Evolutionary conservation across 2,113 vertebrate genomes (phyloP), one percentile per base, ranked within the genome.

Genomic region (Apus apus): DNA sequence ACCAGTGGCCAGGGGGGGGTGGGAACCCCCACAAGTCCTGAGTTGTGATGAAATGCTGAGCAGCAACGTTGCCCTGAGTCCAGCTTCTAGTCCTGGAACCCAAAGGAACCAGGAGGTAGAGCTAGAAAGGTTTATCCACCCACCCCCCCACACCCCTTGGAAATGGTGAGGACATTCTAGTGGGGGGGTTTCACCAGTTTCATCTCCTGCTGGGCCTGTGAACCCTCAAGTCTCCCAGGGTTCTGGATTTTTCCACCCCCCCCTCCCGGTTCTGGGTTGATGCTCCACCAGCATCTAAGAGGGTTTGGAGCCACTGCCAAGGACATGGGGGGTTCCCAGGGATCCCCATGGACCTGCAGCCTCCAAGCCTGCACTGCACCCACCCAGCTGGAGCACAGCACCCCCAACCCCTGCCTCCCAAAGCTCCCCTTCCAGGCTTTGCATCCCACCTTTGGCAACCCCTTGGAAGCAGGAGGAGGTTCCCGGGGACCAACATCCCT

Each of bases 391-490:
- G 51, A 29, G 13, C 2, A 13, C 40, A 58, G 25, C 54, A 32
- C 21, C 6, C 0, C 6, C 0, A 9, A n/a, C n/a, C n/a, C n/a
- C n/a, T n/a, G 45, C 72, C 32, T 71, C 45, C 45, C 11, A 2
- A 46, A 58, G 20, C 6, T 2, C 14, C 0, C 1, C 58, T 34
- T 30, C 23, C 20, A 20, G 21, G 10, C 46, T 50, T 25, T 25
- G 48, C 43, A 4, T 25, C 38, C 32, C 46, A 18, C 22, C 2
- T 18, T 5, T 5, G 57, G 34, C 54, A n/a, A 11, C 2, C 3
- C 9, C 11, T n/a, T 4, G 2, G 20, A 38, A 72, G 71, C 25
- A 23, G 34, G 4, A 23, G 48, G 54, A 14, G 5, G 8, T n/a
- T 40, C 48, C 45, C 45, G 1, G 5, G n/a, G n/a, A n/a, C n/a